Evolutionary conservation across 92 coral and sea anemone species (phyloP), one percentile per base, ranked within the genome.

Genomic region (Palythoa heliodiscus): DNA sequence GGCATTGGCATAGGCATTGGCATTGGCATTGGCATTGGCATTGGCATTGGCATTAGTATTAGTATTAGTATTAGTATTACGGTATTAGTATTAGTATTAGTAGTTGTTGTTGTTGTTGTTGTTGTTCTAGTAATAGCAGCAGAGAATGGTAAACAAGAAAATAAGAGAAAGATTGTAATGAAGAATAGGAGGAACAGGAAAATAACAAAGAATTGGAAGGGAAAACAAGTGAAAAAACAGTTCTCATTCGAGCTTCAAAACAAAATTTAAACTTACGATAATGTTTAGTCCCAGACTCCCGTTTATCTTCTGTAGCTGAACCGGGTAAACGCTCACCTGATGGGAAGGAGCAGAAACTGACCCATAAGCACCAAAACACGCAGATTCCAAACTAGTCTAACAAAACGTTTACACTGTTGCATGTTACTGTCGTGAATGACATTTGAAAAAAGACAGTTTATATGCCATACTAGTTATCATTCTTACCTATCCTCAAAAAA

Each of bases 231-330:
- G 10, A 16, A 63, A 63, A 10, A 3, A 73, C 19, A 73, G 4
- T 37, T n/a, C 53, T 58, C 20, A 29, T 13, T 11, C 8, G 13
- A 29, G 11, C 72, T 17, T 2, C 16, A 19, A 40, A 83, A 4
- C 3, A n/a, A 73, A n/a, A 20, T 25, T 15, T 38, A 1, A 70
- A 88, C 98, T 94, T 86, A 96, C 98, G 77, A 96, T 96, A 9
- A 96, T 93, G 82, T 96, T 96, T 20, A 96, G 94, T 7, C 98
- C 98, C 82, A 94, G 89, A 73, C 95, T 93, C 17, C 98, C 98
- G 60, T 96, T 92, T 70, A 88, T 89, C 64, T 96, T 96, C 47
- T 94, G 95, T 37, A 96, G 93, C 76, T 96, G 98, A 10, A 96
- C 94, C 24, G 97, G 98, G 69, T 96, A 93, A 23, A 89, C 89